Percentiles rank a stretch among this genome's conserved stretches.
Evolutionary conservation across 2,888 invertebrate species (phyloP).

Genomic region (Metalampra italica): DNA sequence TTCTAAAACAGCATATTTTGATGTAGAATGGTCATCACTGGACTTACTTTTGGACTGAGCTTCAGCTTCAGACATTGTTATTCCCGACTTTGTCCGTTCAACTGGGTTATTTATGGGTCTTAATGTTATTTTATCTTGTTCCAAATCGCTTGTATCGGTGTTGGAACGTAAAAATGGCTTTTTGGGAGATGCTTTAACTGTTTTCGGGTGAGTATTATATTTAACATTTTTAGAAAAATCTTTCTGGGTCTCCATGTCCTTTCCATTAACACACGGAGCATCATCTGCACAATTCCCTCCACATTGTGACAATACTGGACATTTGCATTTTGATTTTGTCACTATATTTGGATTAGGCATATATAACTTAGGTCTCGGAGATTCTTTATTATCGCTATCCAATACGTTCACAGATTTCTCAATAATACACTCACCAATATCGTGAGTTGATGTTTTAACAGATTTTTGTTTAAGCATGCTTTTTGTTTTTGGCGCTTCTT

Average conservation of each 20-base stretch:
- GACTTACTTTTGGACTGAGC: conserved; percentile 2
- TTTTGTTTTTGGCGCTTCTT: not conserved
- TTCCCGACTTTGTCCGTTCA: not conserved
- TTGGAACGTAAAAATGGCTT: not conserved
- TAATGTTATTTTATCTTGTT: not conserved
- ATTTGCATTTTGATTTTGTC: not conserved
- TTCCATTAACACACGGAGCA: not conserved
- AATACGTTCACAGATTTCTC: too few relatives aligned
- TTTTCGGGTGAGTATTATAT: conserved; percentile 1
- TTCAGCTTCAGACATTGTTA: conserved; percentile 9
- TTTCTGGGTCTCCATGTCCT: not conserved
- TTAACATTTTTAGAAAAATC: not conserved
- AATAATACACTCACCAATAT: too few relatives aligned
- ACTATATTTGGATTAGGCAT: not conserved
- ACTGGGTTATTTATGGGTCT: not conserved
- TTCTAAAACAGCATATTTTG: conserved; percentile 46
- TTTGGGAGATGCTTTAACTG: not conserved
- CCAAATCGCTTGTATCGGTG: not conserved
- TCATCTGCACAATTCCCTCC: not conserved
- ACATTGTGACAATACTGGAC: not conserved
- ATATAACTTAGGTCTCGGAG: not conserved
- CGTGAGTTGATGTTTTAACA: not conserved
- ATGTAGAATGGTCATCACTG: not conserved
- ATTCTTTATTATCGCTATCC: not conserved
- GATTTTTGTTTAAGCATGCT: not conserved